Evolutionary conservation across 2,113 vertebrate genomes (phyloP).

Genomic region (Cinclus cinclus): DNA sequence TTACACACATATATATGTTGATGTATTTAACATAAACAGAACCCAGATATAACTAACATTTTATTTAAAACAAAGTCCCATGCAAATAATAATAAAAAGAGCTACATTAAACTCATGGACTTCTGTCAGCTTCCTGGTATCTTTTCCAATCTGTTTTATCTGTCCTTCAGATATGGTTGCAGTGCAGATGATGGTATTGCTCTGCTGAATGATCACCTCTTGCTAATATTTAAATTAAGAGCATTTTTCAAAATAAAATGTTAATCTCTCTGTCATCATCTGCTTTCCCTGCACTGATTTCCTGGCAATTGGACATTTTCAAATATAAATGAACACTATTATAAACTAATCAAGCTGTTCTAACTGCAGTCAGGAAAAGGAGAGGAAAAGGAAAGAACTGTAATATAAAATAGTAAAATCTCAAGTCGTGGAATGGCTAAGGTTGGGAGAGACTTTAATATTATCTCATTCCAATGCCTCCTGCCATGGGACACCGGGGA

Average conservation of each 20-base stretch:
- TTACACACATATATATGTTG: neutral
- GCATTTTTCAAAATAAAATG: conserved; percentile 4
- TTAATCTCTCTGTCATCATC: neutral
- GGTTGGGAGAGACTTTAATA: neutral
- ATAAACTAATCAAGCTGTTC: neutral
- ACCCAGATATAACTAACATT: neutral
- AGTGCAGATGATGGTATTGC: neutral
- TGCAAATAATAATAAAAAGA: neutral
- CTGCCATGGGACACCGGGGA: neutral
- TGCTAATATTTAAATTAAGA: neutral
- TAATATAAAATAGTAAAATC: neutral
- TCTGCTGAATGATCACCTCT: neutral
- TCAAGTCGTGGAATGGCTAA: neutral
- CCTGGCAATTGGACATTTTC: neutral
- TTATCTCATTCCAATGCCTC: fast-evolving
- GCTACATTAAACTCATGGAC: neutral
- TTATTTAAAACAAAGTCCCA: neutral
- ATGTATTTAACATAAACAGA: neutral
- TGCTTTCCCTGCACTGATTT: neutral
- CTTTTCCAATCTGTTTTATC: neutral
- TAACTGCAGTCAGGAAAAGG: neutral
- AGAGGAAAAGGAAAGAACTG: neutral
- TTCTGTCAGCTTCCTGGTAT: neutral
- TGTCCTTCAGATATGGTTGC: neutral
- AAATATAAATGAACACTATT: conserved; percentile 15